Percentiles rank a stretch among this genome's conserved stretches.
Evolutionary conservation across 2,888 invertebrate species (phyloP).

Genomic region (Ectemnius lituratus): DNA sequence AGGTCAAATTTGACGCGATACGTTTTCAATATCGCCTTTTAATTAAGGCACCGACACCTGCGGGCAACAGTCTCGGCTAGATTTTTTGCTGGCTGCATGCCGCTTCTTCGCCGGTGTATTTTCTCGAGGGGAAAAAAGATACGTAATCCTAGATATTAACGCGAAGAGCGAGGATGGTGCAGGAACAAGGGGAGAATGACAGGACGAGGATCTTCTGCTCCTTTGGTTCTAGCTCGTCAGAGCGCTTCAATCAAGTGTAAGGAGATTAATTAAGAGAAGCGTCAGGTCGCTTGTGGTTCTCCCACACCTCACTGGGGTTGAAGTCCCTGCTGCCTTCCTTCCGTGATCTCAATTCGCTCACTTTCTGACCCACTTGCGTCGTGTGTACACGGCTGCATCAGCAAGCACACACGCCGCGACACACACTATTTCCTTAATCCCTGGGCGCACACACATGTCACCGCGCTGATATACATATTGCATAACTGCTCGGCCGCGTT

Average conservation of each 20-base stretch:
- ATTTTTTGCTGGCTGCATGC: not conserved
- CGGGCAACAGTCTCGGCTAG: not conserved
- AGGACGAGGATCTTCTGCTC: not conserved
- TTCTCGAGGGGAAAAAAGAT: no score
- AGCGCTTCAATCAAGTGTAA: conserved; percentile 1
- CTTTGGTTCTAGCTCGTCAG: not conserved
- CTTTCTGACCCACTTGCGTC: conserved; percentile 3
- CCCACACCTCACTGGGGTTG: not conserved
- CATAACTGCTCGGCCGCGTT: not conserved
- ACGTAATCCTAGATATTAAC: no score
- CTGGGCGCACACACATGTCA: not conserved
- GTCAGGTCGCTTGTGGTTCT: not conserved
- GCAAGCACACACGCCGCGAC: not conserved
- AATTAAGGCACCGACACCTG: not conserved
- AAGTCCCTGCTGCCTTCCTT: no score
- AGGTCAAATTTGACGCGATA: no score
- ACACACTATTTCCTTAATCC: conserved; percentile 1
- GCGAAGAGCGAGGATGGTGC: no score
- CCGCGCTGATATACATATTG: not conserved
- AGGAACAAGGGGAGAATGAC: not conserved
- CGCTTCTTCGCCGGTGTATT: no score
- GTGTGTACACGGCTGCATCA: not conserved
- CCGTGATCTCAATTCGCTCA: not conserved
- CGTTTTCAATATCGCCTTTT: not conserved
- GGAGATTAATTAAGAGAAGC: conserved; percentile 2